These are phyloP conservation scores for Parnassius apollo DNA, from an alignment of 2,888 invertebrate species.

Conservation along the genomic window DNA sequence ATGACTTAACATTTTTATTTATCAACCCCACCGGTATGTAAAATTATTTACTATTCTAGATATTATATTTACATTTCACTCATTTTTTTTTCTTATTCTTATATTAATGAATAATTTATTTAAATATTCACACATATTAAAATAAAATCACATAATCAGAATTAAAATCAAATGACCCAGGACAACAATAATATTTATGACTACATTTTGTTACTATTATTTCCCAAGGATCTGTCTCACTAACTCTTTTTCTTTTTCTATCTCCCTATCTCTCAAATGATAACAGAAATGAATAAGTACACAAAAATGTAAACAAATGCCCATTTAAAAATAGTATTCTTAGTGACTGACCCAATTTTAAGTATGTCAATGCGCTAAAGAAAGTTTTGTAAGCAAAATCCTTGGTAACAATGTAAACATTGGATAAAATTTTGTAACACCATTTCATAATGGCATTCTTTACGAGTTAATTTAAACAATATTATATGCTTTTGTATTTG, in stretches of 20 bases:
- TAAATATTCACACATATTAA: no score
- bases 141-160: no score
- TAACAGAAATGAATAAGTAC: neutral
- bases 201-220: no score
- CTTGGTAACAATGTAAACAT: neutral
- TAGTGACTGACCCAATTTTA: conserved; percentile 15
- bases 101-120: no score
- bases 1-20: conserved; percentile 27
- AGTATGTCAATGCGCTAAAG: conserved; percentile 16
- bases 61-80: neutral
- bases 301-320: neutral
- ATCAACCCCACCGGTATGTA: conserved; percentile 31
- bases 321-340: conserved; percentile 8
- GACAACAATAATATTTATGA: neutral
- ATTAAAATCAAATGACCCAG: neutral
- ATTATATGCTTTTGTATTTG: no score
- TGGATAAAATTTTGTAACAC: no score
- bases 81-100: no score
- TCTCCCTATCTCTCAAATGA: neutral
- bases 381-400: conserved; percentile 4
- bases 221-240: no score
- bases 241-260: no score
- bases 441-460: no score
- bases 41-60: conserved; percentile 3
- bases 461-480: no score